Evolutionary conservation across 2,113 vertebrate genomes (phyloP), one percentile per base, ranked within the genome.

Genomic region (Coreoperca whiteheadi): DNA sequence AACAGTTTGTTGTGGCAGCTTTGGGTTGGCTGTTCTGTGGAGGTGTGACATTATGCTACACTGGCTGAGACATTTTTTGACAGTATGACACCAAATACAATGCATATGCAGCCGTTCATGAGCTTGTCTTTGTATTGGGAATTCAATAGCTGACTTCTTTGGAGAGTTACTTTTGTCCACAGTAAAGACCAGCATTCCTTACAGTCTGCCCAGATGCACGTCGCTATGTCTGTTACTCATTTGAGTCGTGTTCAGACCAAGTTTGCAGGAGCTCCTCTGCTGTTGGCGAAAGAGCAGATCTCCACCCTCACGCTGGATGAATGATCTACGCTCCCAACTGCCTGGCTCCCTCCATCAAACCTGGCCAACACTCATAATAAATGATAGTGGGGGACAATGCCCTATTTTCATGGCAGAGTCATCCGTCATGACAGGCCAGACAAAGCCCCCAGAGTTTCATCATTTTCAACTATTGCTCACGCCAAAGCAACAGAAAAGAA

Each of bases 381-480:
- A 96, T 96, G 94, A 94, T 92, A 86, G 93, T 81, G 79, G 83
- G 93, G 95, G 94, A 96, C 94, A 96, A 95, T 95, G 95, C 94
- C 94, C 94, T 94, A 95, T 95, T 95, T 96, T 94, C 91, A 80
- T 83, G 39, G 92, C 87, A 81, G 86, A 94, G 89, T 93, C 95
- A 96, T 96, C 91, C 83, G 90, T 96, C 96, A 95, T 93, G 88
- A 88, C 87, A 90, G 91, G 87, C 87, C 93, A 92, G 90, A 94
- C 92, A 94, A 92, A 91, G 87, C 94, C 93, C 91, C 93, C 81
- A 83, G 92, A 94, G 92, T 94, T 94, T 89, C 90, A 93, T 94
- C 93, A 92, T 93, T 94, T 94, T 93, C 93, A 89, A 89, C 89
- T 87, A 95, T 93, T 88, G 91, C 92, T 95, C 93, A 90, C 84